A percentile compares a stretch with the other conserved stretches of the same genome.
Evolutionary conservation across 2,113 vertebrate genomes (phyloP).

Genomic region (Rhinopithecus roxellana): DNA sequence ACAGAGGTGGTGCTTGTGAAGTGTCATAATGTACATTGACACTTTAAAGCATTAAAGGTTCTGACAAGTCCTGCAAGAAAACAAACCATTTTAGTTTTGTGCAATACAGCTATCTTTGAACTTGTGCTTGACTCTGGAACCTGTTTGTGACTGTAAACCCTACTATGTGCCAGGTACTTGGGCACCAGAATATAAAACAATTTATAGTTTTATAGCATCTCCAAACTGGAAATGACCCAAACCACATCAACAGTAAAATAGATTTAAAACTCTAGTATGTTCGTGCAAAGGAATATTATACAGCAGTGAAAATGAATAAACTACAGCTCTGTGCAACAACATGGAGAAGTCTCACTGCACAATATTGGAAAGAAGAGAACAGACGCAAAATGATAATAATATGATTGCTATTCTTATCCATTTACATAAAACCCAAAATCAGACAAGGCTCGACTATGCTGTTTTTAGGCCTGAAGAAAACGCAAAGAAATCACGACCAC

Average conservation of each 20-base stretch:
- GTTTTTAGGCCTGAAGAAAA: neutral
- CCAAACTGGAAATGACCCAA: neutral
- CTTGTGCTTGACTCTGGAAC: neutral
- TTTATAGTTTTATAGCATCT: neutral
- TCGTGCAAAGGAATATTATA: neutral
- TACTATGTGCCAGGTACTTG: neutral
- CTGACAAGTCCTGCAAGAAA: neutral
- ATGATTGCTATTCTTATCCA: neutral
- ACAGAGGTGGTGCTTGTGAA: neutral
- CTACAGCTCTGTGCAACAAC: neutral
- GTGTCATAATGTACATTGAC: neutral
- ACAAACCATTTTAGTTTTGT: neutral
- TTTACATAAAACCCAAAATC: neutral
- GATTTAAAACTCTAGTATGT: neutral
- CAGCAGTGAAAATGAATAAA: neutral
- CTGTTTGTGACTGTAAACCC: neutral
- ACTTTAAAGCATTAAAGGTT: neutral
- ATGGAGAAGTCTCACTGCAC: neutral
- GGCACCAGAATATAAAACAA: neutral
- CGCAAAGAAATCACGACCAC: too few relatives aligned
- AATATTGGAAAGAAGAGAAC: neutral
- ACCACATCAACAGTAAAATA: neutral
- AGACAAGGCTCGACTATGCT: neutral
- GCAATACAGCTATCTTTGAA: neutral
- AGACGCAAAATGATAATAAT: neutral